Evolutionary conservation across 2,888 invertebrate species (phyloP), one percentile per base, ranked within the genome.

Genomic region (Morpho helenor): DNA sequence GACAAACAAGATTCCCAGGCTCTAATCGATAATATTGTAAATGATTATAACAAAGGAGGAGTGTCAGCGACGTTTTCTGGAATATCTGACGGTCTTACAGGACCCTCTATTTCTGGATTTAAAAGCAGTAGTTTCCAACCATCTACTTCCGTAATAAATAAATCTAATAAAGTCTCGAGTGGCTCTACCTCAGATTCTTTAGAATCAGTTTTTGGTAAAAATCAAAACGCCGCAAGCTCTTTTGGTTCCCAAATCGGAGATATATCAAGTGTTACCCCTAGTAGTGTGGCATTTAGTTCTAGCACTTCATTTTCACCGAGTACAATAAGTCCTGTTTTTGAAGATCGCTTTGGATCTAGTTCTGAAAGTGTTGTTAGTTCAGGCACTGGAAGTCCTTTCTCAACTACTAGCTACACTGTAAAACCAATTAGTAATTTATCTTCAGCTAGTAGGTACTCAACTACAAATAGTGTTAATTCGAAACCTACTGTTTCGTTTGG

Each of bases 1-100:
- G 93, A 94, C 61, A 94, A 94, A 85, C 84, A 84, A 59, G 88
- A 88, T 57, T 80, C 82, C n/a, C 81, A 88, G 69, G 66, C 84
- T 16, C 83, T 88, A 6, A 89, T 89, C 59, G 79, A 88, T 66
- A 84, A 87, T 64, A 89, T 90, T 50, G 90, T 90, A 10, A 79
- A 73, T 60, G 86, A 88, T 61, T 86, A 84, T 69, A 82, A 76
- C 61, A 76, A 77, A 59, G 73, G 73, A 43, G 75, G 71, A 10
- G 64, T 71, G 8, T 59, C 70, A 1, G 69, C 66, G 8, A 48
- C 66, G 5, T 70, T 69, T 56, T 63, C 67, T 22, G 61, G 63
- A 22, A 22, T 53, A 22, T 47, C 53, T 41, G 52, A 45, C 5
- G 52, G 52, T 3, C 6, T 43, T 0, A 58, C 50, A 49, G 61